phyloP scores from a whole-genome alignment of 2,113 vertebrate genomes.

The Paratilapia polleni region DNA sequence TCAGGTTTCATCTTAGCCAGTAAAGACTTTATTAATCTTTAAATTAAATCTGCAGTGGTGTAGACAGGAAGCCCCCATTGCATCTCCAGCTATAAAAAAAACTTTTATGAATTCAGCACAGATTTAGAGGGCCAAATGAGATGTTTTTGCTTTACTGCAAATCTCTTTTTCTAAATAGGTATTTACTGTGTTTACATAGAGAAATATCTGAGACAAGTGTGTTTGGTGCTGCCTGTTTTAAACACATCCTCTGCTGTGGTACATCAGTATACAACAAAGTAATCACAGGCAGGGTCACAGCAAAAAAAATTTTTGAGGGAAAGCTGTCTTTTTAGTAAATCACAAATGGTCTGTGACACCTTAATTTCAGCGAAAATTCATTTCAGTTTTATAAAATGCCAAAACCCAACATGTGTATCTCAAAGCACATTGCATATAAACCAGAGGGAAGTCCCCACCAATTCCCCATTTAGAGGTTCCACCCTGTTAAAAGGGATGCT shows the following conservation, averaged over 20 bases:
- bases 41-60: neutral
- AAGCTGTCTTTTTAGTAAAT: neutral
- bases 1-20: neutral
- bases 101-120: neutral
- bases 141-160: neutral
- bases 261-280: neutral
- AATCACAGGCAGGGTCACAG: too few species aligned
- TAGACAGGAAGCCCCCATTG: neutral
- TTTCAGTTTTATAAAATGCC: neutral
- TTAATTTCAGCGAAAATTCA: neutral
- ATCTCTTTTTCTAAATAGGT: too few species aligned
- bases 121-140: neutral
- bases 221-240: neutral
- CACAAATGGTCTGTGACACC: rapidly evolving
- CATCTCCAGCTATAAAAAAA: neutral
- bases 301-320: neutral
- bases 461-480: neutral
- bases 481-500: neutral
- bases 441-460: neutral
- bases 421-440: neutral
- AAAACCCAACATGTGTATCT: neutral
- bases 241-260: neutral
- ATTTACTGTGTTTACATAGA: neutral
- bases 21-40: neutral
- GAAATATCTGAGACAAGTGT: neutral